Percentiles rank a stretch among this genome's conserved stretches.
Evolutionary conservation across 2,113 vertebrate species (phyloP).

Genomic region (Cottus gobio): DNA sequence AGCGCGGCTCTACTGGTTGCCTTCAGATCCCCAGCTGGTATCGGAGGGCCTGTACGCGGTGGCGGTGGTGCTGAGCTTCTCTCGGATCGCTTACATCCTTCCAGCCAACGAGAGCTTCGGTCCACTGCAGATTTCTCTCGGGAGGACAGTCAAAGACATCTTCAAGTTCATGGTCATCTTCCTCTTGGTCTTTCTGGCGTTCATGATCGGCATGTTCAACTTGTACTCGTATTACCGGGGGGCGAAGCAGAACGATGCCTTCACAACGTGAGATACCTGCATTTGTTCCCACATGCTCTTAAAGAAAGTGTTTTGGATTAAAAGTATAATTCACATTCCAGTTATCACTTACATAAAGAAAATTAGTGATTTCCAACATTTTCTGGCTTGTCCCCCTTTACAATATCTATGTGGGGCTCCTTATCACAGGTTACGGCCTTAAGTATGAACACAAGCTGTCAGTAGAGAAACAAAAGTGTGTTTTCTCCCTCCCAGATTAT

Average conservation of each 20-base stretch:
- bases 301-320: neutral
- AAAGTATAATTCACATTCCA: neutral
- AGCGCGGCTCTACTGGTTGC: slow-evolving; percentile 94
- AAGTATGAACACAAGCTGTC: neutral
- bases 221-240: slow-evolving; percentile 97
- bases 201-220: slow-evolving; percentile 99
- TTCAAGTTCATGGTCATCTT: slow-evolving; percentile 99
- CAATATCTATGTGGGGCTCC: neutral
- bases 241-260: slow-evolving; percentile 96
- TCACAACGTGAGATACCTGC: slow-evolving; percentile 91
- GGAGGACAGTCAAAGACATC: slow-evolving; percentile 97
- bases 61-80: slow-evolving; percentile 97
- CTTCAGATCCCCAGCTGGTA: slow-evolving; percentile 95
- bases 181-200: slow-evolving; percentile 97
- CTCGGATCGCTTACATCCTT: slow-evolving; percentile 96
- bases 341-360: neutral
- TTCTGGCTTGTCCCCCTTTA: neutral
- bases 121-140: slow-evolving; percentile 96
- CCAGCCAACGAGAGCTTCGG: slow-evolving; percentile 98
- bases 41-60: slow-evolving; percentile 97
- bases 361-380: neutral
- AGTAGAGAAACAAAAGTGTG: neutral
- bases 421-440: neutral
- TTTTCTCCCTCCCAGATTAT: neutral
- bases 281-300: neutral